Evolutionary conservation across 2,888 invertebrate genomes (phyloP).

Genomic region (Agonopterix alstromeriana): DNA sequence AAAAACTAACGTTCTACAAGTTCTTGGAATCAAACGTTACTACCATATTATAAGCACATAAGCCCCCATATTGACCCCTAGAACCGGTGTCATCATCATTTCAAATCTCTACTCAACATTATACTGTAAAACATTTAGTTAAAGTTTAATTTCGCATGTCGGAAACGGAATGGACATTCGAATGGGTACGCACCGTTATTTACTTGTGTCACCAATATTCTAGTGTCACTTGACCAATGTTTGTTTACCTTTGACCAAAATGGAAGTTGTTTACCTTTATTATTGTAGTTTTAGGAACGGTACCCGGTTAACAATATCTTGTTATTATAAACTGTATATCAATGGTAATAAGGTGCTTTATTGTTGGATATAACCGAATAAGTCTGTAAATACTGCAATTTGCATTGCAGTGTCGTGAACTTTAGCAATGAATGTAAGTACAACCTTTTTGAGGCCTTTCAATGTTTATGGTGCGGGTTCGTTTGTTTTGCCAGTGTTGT

Average conservation of each 20-base stretch:
- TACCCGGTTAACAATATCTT: too few relatives aligned
- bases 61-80: slow-evolving; percentile 58
- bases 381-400: too few relatives aligned
- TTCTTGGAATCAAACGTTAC: slow-evolving; percentile 19
- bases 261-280: slow-evolving; percentile 7
- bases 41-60: slow-evolving; percentile 38
- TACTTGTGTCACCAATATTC: slow-evolving; percentile 49
- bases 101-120: slow-evolving; percentile 14
- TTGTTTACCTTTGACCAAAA: slow-evolving; percentile 40
- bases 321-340: too few relatives aligned
- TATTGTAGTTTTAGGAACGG: background rate
- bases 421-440: too few relatives aligned
- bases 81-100: slow-evolving; percentile 32
- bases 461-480: too few relatives aligned
- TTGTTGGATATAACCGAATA: too few relatives aligned
- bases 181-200: slow-evolving; percentile 62
- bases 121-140: slow-evolving; percentile 20
- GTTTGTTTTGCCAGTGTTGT: too few relatives aligned
- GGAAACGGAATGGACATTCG: slow-evolving; percentile 11
- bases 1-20: background rate
- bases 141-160: background rate
- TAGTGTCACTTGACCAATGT: slow-evolving; percentile 41
- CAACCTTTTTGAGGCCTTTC: too few relatives aligned
- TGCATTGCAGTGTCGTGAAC: too few relatives aligned
- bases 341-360: too few relatives aligned